A percentile compares a stretch with the other conserved stretches of the same genome.
Conservation (phyloP, 53 echinoderm and acorn worm genomes). For the Crossaster papposus region DNA sequence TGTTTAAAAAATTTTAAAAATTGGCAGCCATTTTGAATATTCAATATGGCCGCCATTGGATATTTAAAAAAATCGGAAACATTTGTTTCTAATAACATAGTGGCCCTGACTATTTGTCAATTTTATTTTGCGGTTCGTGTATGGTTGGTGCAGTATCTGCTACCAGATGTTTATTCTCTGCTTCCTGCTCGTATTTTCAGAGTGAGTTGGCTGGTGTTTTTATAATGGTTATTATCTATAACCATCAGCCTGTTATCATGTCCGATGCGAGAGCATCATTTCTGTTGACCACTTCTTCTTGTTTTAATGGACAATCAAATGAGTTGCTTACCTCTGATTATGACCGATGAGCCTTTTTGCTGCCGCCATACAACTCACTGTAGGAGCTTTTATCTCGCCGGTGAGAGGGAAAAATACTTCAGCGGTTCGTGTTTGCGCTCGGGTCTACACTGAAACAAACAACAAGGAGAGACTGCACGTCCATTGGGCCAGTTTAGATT, state of each 20-base stretch:
- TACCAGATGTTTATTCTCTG: constrained; percentile 14
- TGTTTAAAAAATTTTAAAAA: too few relatives aligned
- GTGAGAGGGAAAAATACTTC: too few relatives aligned
- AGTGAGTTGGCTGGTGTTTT: not conserved
- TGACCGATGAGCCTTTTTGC: constrained; percentile 35
- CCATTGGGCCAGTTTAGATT: not conserved
- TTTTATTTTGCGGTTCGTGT: not conserved
- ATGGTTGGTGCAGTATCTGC: not conserved
- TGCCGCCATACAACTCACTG: not conserved
- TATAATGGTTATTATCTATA: not conserved
- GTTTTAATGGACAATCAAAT: constrained; percentile 24
- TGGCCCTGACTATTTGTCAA: too few relatives aligned
- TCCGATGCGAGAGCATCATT: not conserved
- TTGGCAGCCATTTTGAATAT: too few relatives aligned
- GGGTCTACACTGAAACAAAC: not conserved
- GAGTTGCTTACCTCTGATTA: not conserved
- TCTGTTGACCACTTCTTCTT: not conserved
- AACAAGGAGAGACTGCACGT: not conserved
- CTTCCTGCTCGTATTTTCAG: not conserved
- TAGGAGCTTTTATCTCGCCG: not conserved
- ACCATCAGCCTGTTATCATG: constrained; percentile 24
- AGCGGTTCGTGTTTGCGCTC: constrained; percentile 25
- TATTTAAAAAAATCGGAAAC: too few relatives aligned
- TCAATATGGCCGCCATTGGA: too few relatives aligned
- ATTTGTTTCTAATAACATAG: too few relatives aligned